Base-by-base conservation (phyloP, 1,140 invertebrate genomes). In the Rhynchophorus ferrugineus region DNA sequence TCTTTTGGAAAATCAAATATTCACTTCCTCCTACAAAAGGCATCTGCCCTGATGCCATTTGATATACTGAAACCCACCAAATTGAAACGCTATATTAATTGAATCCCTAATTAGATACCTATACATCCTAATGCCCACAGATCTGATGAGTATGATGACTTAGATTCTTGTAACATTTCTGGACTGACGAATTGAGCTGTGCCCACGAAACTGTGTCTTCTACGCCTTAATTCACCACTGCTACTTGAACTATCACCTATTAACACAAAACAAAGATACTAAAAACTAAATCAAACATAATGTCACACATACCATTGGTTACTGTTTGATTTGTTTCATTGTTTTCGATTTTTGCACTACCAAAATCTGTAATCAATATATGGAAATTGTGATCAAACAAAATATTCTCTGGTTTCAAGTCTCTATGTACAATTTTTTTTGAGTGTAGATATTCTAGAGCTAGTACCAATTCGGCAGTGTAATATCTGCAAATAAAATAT, bases 41-140 rank as follows among this genome's bases (percentile, higher is more conserved):
- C 20, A 91, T 90, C 59, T 88, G 64, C 3, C 95, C 94, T 6
- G 91, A 83, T 17, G 97, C 82, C 87, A 99, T 95, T 75, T 99
- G 95, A 72, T 93, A 99, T 36, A 99, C 75, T 54, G 17, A 35
- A 43, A 50, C n/a, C n/a, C n/a, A n/a, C n/a, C n/a, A n/a, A n/a
- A n/a, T n/a, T n/a, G n/a, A n/a, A n/a, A n/a, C n/a, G n/a, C n/a
- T n/a, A n/a, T n/a, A n/a, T n/a, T n/a, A n/a, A n/a, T n/a, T n/a
- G n/a, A n/a, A n/a, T n/a, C n/a, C n/a, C n/a, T n/a, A n/a, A n/a
- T 21, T 3, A 20, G 39, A 13, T 50, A 50, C 49, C 49, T 50
- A 99, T 95, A 70, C 95, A 98, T 3, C 95, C 97, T 20, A 97
- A 75, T 0, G 95, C 95, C 96, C 96, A 99, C n/a, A 98, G 74